Base-by-base conservation (phyloP, 2,888 invertebrate species). In the Aphelenchoides bicaudatus region DNA sequence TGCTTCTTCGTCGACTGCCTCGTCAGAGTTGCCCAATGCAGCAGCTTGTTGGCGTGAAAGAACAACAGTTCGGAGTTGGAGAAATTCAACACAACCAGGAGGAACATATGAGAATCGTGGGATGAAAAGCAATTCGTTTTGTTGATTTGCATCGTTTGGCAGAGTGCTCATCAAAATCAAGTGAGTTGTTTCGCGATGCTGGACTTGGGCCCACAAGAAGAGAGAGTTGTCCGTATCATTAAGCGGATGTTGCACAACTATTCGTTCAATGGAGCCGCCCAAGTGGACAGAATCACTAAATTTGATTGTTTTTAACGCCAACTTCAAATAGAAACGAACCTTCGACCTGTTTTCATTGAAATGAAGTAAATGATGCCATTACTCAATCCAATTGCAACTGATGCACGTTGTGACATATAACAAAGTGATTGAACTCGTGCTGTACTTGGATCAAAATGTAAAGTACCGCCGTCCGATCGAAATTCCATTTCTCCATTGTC, bases 1-100 rank as follows among this genome's bases (percentile, higher is more conserved):
- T n/a, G n/a, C n/a, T 16, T 51, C 52, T 49, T 49, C 49, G n/a
- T 16, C 52, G n/a, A 38, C 52, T 6, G 37, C 37, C 13, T 51
- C 21, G 37, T 51, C 52, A 8, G 28, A 16, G 3, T 23, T 19
- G 2, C 52, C 52, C 3, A 51, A 38, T n/a, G 52, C 51, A 2
- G 28, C 27, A 25, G 52, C 52, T 3, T 51, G 52, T 30, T 38
- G 5, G 19, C 39, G 37, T 19, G 37, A 19, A 2, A 51, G 2
- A 8, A 34, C 19, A 8, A 51, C 37, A 6, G 52, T 16, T 13
- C 37, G 31, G 4, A 51, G n/a, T 51, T 34, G 19, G 4, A 51
- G 13, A n/a, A 51, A 16, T 19, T 28, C 25, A 8, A 13, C 10
- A 19, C 52, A 51, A 28, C 39, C 27, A 8, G 19, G 19, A n/a